Evolutionary conservation across 2,888 invertebrate species (phyloP).

Genomic region (Dynastes grantii): DNA sequence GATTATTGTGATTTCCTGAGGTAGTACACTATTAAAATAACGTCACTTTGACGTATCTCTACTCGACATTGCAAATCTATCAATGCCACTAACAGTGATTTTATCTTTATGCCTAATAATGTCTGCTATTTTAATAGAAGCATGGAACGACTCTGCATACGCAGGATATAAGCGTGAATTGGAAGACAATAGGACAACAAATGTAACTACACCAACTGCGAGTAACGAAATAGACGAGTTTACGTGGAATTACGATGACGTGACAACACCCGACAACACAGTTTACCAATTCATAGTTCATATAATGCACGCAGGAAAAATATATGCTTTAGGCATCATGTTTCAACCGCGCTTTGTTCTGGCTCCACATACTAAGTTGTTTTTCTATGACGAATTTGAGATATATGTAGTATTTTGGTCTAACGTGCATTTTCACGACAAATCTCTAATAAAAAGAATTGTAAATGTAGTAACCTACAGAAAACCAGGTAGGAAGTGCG

Average conservation of each 20-base stretch:
- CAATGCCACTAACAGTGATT: too few species aligned
- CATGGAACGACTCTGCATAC: too few species aligned
- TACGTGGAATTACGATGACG: background rate
- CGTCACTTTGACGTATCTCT: too few species aligned
- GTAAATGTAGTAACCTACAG: background rate
- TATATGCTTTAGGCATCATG: conserved; percentile 11
- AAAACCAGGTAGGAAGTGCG: background rate
- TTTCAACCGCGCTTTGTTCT: conserved; percentile 23
- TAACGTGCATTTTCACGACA: background rate
- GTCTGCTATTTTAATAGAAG: too few species aligned
- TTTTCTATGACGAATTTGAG: conserved; percentile 16
- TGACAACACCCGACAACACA: background rate
- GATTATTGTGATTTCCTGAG: too few species aligned
- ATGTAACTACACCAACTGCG: background rate
- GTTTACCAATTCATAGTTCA: conserved; percentile 13
- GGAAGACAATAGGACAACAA: too few species aligned
- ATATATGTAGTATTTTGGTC: conserved; percentile 8
- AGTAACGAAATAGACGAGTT: background rate
- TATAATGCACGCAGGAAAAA: background rate
- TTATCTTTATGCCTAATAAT: too few species aligned
- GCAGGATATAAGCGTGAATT: too few species aligned
- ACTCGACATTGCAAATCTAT: too few species aligned
- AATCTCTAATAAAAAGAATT: background rate
- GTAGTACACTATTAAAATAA: too few species aligned
- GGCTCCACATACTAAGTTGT: conserved; percentile 15